Conservation (phyloP, 2,888 invertebrate species). For the Onchidella celtica region DNA sequence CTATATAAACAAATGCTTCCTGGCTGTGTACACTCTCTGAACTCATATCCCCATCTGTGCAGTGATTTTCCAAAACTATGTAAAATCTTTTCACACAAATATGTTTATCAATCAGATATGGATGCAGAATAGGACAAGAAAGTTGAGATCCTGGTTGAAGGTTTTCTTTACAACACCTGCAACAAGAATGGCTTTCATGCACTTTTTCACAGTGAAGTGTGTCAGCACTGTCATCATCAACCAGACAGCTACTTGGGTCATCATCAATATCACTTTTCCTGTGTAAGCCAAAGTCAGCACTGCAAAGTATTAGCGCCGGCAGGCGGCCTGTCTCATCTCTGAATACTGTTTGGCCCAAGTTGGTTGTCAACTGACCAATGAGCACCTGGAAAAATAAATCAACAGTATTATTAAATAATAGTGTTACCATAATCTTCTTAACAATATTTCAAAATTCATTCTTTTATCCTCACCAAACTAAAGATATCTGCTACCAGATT, state of each 20-base stretch:
- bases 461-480: too few relatives aligned
- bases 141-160: neutral
- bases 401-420: too few relatives aligned
- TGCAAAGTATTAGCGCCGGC: neutral
- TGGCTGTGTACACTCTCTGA: too few relatives aligned
- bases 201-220: neutral
- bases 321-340: neutral
- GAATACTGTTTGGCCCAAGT: conserved; percentile 3
- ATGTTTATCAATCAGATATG: neutral
- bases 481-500: too few relatives aligned
- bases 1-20: neutral
- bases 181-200: conserved; percentile 4
- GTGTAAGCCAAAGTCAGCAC: neutral
- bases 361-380: neutral
- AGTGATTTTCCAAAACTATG: conserved; percentile 7
- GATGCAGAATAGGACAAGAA: conserved; percentile 16
- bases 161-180: neutral
- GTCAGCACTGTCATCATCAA: neutral
- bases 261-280: neutral
- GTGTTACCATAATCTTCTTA: too few relatives aligned
- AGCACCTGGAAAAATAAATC: conserved; percentile 5
- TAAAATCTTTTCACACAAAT: conserved; percentile 23
- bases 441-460: too few relatives aligned
- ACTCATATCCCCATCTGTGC: too few relatives aligned
- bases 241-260: neutral